Evolutionary conservation across 2,113 vertebrate genomes (phyloP).

Genomic region (Cebus imitator): DNA sequence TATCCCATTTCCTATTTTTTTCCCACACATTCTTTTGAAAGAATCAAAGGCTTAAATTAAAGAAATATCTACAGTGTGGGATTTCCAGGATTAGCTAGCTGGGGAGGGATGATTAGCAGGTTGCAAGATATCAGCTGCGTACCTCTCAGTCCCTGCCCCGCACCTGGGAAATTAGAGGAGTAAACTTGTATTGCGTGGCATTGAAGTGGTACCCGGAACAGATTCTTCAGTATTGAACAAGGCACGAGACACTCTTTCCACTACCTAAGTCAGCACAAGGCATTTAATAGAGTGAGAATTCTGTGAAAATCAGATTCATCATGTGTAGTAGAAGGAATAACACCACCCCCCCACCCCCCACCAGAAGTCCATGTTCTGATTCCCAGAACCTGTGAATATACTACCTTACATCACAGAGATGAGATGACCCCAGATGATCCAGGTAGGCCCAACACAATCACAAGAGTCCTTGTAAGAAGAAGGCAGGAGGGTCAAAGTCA

Average conservation of each 20-base stretch:
- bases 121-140: neutral
- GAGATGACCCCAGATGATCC: too few species aligned
- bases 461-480: neutral
- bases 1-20: neutral
- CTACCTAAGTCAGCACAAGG: neutral
- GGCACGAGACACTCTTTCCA: neutral
- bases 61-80: neutral
- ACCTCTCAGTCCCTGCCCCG: neutral
- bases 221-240: neutral
- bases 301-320: neutral
- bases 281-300: neutral
- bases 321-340: neutral
- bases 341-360: rapidly evolving
- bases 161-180: neutral
- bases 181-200: neutral
- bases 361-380: neutral
- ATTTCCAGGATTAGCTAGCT: neutral
- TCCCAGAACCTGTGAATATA: neutral
- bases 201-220: neutral
- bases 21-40: neutral
- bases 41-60: neutral
- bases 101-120: neutral
- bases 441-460: neutral
- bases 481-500: neutral
- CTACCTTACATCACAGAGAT: neutral